Base-by-base conservation (phyloP, 2,797 vertebrate genomes). In the Enteromius viviparus region DNA sequence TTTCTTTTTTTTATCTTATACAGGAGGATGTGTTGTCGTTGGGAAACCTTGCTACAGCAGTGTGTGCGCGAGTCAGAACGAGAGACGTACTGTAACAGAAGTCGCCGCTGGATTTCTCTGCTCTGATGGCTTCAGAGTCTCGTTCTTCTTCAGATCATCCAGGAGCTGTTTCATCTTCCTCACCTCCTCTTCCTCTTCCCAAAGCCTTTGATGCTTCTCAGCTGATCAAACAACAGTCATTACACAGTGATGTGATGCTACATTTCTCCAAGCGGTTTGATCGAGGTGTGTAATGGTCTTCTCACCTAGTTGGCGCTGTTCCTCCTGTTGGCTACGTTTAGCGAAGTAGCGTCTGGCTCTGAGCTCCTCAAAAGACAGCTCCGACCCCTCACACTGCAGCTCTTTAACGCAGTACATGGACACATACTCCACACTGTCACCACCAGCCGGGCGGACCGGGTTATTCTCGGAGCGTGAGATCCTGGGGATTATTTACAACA, bases 301-400 rank as follows among this genome's bases (percentile, higher is more conserved):
- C 88, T 83, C 92, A 97, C 96, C 92, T 84, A 86, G 88, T 34
- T 94, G 89, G 6, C 90, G 92, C 55, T 89, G 90, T 78, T 94
- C 92, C 78, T 87, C 90, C 47, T 94, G 90, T 79, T 92, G 90
- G 85, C 88, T 90, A 4, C 91, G 84, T 84, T 89, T 95, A 79
- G 80, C 87, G 85, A 94, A 94, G 93, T 94, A 96, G 80, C 90
- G 88, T 0, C 42, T 71, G 0, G 95, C 94, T 64, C 95, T 58
- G 34, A 93, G 90, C 87, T 96, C 95, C 87, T 96, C 95, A 0
- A 96, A 95, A 58, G 91, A 91, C 0, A 97, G 83, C 80, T 99
- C 98, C 0, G 95, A 95, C 0, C 93, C 96, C 17, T 95, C 93
- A 12, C 92, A 94, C 3, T 91, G 1, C 0, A 99, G 94, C 12